Evolutionary conservation across 2,888 invertebrate species (phyloP).

Genomic region (Apodemia hepburni): DNA sequence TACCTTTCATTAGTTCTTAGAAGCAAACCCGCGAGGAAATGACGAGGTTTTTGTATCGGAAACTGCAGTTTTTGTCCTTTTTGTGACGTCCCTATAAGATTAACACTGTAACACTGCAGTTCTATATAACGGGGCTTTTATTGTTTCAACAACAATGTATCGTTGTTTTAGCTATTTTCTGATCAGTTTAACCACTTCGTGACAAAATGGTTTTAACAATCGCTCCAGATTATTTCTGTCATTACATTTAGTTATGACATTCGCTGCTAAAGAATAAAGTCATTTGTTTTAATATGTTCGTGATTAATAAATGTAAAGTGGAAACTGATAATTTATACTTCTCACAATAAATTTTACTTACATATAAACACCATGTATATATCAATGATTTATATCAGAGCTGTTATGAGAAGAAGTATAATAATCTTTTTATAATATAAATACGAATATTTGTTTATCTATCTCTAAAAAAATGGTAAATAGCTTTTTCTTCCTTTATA

Average conservation of each 20-base stretch:
- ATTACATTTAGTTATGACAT: neutral
- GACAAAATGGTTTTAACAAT: neutral
- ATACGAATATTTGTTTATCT: too few species aligned
- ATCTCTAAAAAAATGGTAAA: too few species aligned
- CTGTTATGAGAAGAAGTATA: too few species aligned
- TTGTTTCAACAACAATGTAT: neutral
- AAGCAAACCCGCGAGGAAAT: constrained; percentile 63
- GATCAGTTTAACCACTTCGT: neutral
- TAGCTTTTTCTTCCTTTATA: too few species aligned
- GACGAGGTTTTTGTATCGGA: constrained; percentile 72
- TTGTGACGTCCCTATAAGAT: constrained; percentile 44
- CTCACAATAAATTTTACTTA: too few species aligned
- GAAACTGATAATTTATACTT: too few species aligned
- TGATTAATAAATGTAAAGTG: too few species aligned
- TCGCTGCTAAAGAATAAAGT: neutral
- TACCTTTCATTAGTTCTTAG: constrained; percentile 73
- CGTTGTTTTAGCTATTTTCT: neutral
- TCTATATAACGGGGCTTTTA: constrained; percentile 4
- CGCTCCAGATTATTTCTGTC: neutral
- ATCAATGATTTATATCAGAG: too few species aligned
- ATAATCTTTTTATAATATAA: too few species aligned
- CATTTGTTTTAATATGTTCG: too few species aligned
- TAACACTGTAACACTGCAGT: constrained; percentile 6
- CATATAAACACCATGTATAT: too few species aligned
- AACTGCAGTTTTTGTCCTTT: constrained; percentile 51